Conservation (phyloP, 2,113 vertebrate genomes). For the Leucoraja erinaceus region DNA sequence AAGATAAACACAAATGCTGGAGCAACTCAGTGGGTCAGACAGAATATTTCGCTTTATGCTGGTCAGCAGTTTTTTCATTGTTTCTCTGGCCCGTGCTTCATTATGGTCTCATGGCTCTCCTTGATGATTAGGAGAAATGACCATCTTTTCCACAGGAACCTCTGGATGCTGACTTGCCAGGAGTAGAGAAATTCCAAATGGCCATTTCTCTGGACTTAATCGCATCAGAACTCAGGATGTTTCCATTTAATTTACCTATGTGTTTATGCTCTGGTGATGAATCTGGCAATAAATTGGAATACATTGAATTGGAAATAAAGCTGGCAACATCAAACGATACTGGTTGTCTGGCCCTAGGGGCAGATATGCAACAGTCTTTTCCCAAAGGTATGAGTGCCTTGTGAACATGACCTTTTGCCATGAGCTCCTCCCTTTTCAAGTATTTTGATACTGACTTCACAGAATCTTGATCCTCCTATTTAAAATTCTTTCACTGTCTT, state of each 20-base stretch:
- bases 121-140: not conserved
- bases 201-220: not conserved
- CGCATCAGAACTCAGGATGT: not conserved
- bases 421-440: not conserved
- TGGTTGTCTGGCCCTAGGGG: not conserved
- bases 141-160: not conserved
- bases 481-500: not conserved
- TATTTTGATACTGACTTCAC: not conserved
- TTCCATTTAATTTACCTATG: not conserved
- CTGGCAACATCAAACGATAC: not conserved
- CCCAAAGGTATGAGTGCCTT: not conserved
- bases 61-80: not conserved
- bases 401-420: not conserved
- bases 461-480: not conserved
- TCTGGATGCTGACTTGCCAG: not conserved
- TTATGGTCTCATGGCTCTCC: not conserved
- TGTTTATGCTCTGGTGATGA: not conserved
- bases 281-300: not conserved
- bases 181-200: not conserved
- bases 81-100: not conserved
- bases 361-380: not conserved
- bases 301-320: not conserved
- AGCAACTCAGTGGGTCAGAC: too few relatives aligned
- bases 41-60: not conserved
- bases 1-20: too few relatives aligned